Percentiles rank a stretch among this genome's conserved stretches.
phyloP scores from a whole-genome alignment of 2,113 vertebrate species.

The Platanista minor region DNA sequence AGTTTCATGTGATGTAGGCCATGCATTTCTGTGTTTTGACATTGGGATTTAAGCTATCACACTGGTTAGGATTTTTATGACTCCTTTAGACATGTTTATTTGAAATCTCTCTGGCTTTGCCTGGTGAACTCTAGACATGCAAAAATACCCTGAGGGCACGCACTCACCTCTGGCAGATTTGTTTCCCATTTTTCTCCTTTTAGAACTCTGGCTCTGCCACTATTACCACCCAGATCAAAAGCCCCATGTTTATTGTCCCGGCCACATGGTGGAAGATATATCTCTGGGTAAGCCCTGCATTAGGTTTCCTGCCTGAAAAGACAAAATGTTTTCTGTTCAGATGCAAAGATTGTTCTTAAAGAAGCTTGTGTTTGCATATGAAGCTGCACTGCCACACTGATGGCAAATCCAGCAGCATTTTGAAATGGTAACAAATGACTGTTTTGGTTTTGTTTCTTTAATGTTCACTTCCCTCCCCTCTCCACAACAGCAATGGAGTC shows the following conservation, averaged over 20 bases:
- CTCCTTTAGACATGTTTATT: conserved; percentile 79
- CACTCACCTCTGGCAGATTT: conserved; percentile 78
- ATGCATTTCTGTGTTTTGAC: conserved; percentile 80
- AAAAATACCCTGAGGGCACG: conserved; percentile 71
- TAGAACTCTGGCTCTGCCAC: conserved; percentile 59
- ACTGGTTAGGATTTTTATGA: conserved; percentile 78
- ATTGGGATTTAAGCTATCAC: conserved; percentile 75
- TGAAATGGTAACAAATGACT: conserved; percentile 68
- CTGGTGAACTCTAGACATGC: conserved; percentile 80
- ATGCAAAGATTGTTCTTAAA: conserved; percentile 70
- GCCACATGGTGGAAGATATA: conserved; percentile 77
- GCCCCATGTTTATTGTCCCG: conserved; percentile 80
- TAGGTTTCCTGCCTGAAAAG: conserved; percentile 76
- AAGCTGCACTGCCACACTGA: conserved; percentile 54
- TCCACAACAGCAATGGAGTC: not conserved
- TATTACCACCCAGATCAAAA: conserved; percentile 80
- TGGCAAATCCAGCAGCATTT: conserved; percentile 76
- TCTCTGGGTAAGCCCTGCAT: conserved; percentile 52
- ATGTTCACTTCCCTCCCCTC: not conserved
- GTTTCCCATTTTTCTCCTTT: conserved; percentile 71
- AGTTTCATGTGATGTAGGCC: conserved; percentile 72
- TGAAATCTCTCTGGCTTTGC: conserved; percentile 73
- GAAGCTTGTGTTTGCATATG: conserved; percentile 69
- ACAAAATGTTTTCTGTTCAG: conserved; percentile 82
- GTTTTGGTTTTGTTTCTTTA: conserved; percentile 57